A percentile compares a stretch with the other conserved stretches of the same genome.
These are phyloP conservation scores for Eulithis prunata DNA, from an alignment of 2,888 invertebrate species.

Conservation along the genomic window DNA sequence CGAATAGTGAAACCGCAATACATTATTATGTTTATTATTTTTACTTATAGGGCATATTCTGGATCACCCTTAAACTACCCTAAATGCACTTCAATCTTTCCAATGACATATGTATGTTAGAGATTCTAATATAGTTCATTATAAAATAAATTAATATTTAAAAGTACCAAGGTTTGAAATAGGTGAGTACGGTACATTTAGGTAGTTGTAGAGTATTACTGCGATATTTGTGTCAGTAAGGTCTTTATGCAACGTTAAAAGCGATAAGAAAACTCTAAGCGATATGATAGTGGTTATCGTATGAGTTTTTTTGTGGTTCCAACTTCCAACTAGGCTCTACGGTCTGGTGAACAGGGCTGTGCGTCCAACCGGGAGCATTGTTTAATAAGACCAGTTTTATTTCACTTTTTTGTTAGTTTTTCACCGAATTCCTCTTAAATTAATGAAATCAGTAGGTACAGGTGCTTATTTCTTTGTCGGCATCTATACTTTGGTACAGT, in stretches of 20 bases:
- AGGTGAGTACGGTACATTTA: no score
- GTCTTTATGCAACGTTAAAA: constrained; percentile 24
- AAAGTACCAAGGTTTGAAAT: no score
- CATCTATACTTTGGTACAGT: no score
- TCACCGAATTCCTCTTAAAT: constrained; percentile 12
- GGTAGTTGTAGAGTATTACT: no score
- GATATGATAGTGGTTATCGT: constrained; percentile 72
- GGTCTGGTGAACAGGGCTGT: constrained; percentile 42
- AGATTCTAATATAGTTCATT: no score
- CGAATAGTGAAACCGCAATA: not conserved
- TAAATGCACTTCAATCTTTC: not conserved
- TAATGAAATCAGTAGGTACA: no score
- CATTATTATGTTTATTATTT: not conserved
- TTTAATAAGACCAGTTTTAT: constrained; percentile 17
- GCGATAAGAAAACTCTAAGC: constrained; percentile 52
- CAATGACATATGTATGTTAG: no score
- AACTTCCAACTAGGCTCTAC: constrained; percentile 45
- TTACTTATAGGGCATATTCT: not conserved
- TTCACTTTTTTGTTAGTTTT: constrained; percentile 9
- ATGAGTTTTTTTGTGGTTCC: constrained; percentile 63
- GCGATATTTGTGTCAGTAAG: constrained; percentile 13
- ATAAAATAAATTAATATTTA: no score
- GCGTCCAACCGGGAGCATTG: constrained; percentile 15
- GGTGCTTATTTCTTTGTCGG: not conserved
- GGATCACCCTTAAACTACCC: not conserved